Evolutionary conservation across 2,797 vertebrate genomes (phyloP).

Genomic region (Chelonia mydas): DNA sequence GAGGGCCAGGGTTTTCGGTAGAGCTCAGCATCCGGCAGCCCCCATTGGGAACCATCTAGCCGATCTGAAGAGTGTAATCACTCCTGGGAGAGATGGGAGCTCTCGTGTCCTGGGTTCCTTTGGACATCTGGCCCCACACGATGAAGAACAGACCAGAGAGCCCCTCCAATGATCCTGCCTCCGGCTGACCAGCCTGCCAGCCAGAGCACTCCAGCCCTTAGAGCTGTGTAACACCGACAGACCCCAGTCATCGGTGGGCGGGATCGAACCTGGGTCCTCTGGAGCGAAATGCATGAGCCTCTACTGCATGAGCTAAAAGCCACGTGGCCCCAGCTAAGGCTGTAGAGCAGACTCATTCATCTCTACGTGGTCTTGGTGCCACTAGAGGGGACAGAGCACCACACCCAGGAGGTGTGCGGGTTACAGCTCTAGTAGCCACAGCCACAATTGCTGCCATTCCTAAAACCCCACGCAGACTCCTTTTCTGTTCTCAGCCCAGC

Average conservation of each 20-base stretch:
- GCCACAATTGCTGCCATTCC: not conserved
- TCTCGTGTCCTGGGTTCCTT: not conserved
- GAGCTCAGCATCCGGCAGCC: not conserved
- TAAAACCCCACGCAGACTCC: not conserved
- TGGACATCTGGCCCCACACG: not conserved
- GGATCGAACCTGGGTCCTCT: too few relatives aligned
- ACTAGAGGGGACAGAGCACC: too few relatives aligned
- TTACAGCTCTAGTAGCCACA: not conserved
- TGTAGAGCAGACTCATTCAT: too few relatives aligned
- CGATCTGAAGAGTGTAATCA: not conserved
- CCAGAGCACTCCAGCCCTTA: not conserved
- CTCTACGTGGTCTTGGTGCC: too few relatives aligned
- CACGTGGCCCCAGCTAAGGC: too few relatives aligned
- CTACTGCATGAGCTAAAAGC: too few relatives aligned
- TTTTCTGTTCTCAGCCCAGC: not conserved
- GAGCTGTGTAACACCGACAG: not conserved
- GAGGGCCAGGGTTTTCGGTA: not conserved
- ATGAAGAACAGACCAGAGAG: not conserved
- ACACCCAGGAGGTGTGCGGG: too few relatives aligned
- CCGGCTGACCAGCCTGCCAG: not conserved
- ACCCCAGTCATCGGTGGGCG: too few relatives aligned
- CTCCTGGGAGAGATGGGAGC: not conserved
- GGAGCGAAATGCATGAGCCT: too few relatives aligned
- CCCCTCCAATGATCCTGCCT: not conserved
- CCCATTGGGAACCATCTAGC: not conserved